phyloP scores from a whole-genome alignment of 2,797 vertebrate species.

The Hippoglossus hippoglossus region DNA sequence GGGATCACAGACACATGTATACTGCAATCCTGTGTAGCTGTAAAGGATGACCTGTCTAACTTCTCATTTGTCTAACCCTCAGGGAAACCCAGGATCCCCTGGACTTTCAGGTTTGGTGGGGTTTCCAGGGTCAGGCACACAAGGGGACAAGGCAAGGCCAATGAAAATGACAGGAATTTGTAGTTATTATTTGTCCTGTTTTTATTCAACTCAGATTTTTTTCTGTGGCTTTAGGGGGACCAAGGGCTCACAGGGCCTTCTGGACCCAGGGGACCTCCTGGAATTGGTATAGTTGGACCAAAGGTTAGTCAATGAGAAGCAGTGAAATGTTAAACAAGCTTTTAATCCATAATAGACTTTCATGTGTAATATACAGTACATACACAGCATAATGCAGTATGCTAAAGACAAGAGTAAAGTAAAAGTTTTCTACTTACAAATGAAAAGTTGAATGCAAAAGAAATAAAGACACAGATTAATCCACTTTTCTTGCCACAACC shows the following conservation, averaged over 20 bases:
- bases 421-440: no score
- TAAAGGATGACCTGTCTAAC: constrained; percentile 33
- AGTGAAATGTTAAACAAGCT: background rate
- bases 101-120: constrained; percentile 85
- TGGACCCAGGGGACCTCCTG: constrained; percentile 80
- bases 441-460: no score
- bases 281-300: constrained; percentile 75
- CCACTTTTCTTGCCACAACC: no score
- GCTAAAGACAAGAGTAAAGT: no score
- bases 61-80: constrained; percentile 36
- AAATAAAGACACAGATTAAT: no score
- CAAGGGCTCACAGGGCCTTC: constrained; percentile 75
- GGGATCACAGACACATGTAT: background rate
- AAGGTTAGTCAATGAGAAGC: constrained; percentile 71
- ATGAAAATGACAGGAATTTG: background rate
- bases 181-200: background rate
- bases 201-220: constrained; percentile 1
- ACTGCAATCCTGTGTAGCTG: constrained; percentile 9
- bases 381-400: background rate
- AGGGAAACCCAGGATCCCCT: constrained; percentile 85
- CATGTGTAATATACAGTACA: background rate
- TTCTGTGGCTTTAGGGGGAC: constrained; percentile 72
- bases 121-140: constrained; percentile 83
- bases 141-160: constrained; percentile 86
- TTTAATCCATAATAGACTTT: background rate